phyloP scores from a whole-genome alignment of 1,140 invertebrate species.

The Drosophila novamexicana region DNA sequence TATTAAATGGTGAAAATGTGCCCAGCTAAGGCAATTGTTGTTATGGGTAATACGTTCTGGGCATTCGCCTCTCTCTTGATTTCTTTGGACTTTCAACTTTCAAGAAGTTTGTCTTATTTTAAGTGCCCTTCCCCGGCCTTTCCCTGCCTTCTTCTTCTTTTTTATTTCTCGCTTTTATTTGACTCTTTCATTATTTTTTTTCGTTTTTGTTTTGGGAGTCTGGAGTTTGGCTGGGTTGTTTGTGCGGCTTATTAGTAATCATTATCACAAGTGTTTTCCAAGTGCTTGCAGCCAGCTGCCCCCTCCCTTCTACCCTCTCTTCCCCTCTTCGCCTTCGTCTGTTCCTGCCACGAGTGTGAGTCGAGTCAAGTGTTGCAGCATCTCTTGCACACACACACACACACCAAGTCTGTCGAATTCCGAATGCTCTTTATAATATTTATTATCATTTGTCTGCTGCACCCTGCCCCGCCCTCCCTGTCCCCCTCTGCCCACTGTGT shows the following conservation, averaged over 20 bases:
- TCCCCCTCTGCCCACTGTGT: background rate
- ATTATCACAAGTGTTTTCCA: slow-evolving; percentile 80
- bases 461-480: background rate
- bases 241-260: slow-evolving; percentile 78
- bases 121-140: background rate
- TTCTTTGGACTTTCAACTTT: background rate
- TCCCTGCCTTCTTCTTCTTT: no score
- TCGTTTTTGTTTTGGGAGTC: slow-evolving; percentile 33
- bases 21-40: no score
- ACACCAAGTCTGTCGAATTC: background rate
- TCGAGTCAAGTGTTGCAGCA: slow-evolving; percentile 46
- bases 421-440: slow-evolving; percentile 49
- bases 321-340: background rate
- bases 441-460: slow-evolving; percentile 71
- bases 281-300: slow-evolving; percentile 45
- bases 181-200: slow-evolving; percentile 11
- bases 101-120: slow-evolving; percentile 19
- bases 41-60: no score
- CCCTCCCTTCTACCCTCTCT: background rate
- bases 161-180: slow-evolving; percentile 23
- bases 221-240: slow-evolving; percentile 39
- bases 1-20: no score
- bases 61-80: no score
- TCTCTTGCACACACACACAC: slow-evolving; percentile 14
- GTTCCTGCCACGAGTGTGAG: slow-evolving; percentile 29